Conservation (phyloP, 2,797 vertebrate genomes). For the Crenuchus spilurus region DNA sequence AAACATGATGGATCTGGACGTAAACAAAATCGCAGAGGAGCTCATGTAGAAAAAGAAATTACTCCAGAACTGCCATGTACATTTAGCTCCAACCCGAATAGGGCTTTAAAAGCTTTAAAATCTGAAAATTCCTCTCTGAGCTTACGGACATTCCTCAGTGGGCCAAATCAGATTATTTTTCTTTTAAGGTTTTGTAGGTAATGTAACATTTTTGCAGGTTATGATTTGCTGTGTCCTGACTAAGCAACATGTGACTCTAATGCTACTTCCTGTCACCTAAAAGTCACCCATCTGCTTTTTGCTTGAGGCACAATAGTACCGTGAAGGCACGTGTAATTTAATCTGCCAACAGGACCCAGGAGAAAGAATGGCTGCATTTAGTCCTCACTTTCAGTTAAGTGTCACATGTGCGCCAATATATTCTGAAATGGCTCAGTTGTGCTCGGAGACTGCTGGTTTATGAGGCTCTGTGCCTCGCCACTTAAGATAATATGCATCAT, state of each 20-base stretch:
- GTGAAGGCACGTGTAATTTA: conserved; percentile 29
- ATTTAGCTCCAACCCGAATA: too few species aligned
- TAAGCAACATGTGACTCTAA: conserved; percentile 8
- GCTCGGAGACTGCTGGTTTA: conserved; percentile 25
- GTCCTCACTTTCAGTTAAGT: conserved; percentile 31
- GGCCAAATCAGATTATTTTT: neutral
- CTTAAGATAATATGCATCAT: neutral
- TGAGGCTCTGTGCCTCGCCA: conserved; percentile 4
- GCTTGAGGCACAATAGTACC: conserved; percentile 30
- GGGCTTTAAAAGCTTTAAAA: too few species aligned
- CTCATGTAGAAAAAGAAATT: too few species aligned
- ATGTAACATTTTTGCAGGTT: neutral
- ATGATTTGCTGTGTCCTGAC: neutral
- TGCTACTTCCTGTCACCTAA: conserved; percentile 11
- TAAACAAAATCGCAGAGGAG: too few species aligned
- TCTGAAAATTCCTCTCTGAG: too few species aligned
- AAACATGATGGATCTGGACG: too few species aligned
- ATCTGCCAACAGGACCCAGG: conserved; percentile 32
- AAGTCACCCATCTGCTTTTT: conserved; percentile 9
- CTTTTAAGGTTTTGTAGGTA: neutral
- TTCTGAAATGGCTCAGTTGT: conserved; percentile 10
- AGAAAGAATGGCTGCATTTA: conserved; percentile 45
- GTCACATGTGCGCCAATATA: conserved; percentile 10
- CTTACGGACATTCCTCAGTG: too few species aligned
- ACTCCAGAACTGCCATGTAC: too few species aligned